Conservation (phyloP, 2,797 vertebrate genomes). For the Benthosema pterotum region DNA sequence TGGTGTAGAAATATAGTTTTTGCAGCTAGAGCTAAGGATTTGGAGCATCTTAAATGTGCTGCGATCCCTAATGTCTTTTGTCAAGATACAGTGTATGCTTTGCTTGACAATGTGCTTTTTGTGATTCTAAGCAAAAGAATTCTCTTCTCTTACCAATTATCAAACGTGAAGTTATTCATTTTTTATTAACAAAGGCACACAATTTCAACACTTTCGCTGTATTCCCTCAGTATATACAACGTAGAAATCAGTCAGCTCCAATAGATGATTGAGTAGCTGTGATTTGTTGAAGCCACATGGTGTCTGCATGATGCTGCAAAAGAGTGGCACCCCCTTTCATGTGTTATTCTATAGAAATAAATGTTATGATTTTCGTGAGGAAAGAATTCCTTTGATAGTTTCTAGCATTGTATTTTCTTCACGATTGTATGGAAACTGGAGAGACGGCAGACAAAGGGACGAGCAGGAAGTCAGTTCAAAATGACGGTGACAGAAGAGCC, state of each 20-base stretch:
- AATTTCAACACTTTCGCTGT: no score
- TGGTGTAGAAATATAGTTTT: no score
- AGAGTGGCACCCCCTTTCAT: conserved; percentile 6
- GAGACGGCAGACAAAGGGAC: conserved; percentile 20
- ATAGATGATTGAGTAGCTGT: conserved; percentile 23
- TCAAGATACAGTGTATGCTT: no score
- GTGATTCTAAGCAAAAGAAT: no score
- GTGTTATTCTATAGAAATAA: no score
- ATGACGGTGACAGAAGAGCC: conserved; percentile 59
- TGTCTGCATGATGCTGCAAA: background rate
- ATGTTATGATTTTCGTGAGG: background rate
- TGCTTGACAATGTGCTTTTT: no score
- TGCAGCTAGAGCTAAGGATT: no score
- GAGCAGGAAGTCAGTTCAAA: conserved; percentile 45
- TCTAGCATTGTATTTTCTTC: conserved; percentile 10
- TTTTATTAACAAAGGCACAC: no score
- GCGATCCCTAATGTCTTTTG: no score
- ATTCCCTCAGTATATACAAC: conserved; percentile 22
- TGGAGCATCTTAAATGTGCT: no score
- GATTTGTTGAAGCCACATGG: conserved; percentile 28
- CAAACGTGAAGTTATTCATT: no score
- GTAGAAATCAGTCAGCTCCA: conserved; percentile 50
- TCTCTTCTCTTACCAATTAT: no score
- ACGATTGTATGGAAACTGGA: background rate
- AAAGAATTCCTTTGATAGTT: conserved; percentile 10